Conservation (phyloP, 2,113 vertebrate genomes). For the Varanus komodoensis region DNA sequence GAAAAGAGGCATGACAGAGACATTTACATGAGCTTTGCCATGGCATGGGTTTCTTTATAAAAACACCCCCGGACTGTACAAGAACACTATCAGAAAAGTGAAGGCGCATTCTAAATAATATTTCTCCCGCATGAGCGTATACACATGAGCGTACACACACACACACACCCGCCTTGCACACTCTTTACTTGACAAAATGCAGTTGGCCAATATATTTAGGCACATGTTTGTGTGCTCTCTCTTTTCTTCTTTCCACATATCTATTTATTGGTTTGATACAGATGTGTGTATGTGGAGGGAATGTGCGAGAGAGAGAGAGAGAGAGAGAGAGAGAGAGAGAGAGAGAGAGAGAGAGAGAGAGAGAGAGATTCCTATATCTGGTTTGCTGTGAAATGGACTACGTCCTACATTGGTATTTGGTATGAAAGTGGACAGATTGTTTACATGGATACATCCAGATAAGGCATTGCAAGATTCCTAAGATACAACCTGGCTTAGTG, state of each 20-base stretch:
- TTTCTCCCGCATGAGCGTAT: not conserved
- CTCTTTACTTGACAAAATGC: not conserved
- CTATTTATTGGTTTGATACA: not conserved
- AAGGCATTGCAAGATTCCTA: constrained; percentile 47
- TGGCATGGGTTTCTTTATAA: not conserved
- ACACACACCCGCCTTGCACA: not conserved
- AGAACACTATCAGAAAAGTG: fast-evolving
- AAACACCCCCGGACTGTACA: not conserved
- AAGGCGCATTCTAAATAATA: not conserved
- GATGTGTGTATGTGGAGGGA: too few species aligned
- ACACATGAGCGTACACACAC: not conserved
- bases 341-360: too few species aligned
- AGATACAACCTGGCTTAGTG: constrained; percentile 13
- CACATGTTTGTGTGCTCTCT: too few species aligned
- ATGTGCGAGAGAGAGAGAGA: too few species aligned
- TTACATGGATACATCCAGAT: constrained; percentile 49
- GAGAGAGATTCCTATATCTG: not conserved
- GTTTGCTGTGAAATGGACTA: not conserved
- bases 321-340: too few species aligned
- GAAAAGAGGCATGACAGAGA: not conserved
- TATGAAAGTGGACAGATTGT: constrained; percentile 51
- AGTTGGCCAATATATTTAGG: not conserved
- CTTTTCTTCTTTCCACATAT: not conserved
- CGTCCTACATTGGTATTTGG: constrained; percentile 25
- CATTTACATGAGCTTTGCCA: not conserved